Percentiles rank a stretch among this genome's conserved stretches.
Evolutionary conservation across 2,113 vertebrate genomes (phyloP).

Genomic region (Columba janthina): DNA sequence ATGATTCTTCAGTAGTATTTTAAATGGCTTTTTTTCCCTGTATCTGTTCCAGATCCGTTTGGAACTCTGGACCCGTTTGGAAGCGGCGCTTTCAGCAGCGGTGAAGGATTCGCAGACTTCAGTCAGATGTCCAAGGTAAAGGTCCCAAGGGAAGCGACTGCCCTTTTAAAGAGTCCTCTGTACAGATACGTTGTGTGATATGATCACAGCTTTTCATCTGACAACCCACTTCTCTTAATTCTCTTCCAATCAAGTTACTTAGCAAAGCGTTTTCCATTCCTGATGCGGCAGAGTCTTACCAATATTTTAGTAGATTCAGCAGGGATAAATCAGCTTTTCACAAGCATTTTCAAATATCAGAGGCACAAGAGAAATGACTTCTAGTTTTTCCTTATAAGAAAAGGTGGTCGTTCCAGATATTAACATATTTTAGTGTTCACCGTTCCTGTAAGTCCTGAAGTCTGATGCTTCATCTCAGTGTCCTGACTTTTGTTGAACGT

Average conservation of each 20-base stretch:
- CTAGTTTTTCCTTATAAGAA: not conserved
- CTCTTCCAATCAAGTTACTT: not conserved
- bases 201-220: not conserved
- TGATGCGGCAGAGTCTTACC: not conserved
- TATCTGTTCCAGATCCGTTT: conserved; percentile 84
- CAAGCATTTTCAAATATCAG: not conserved
- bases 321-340: not conserved
- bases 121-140: conserved; percentile 96
- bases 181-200: not conserved
- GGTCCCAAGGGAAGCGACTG: not conserved
- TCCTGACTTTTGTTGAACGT: not conserved
- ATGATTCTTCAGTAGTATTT: not conserved
- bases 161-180: not conserved
- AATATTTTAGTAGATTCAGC: not conserved
- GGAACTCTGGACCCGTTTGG: conserved; percentile 91
- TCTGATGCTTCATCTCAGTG: not conserved
- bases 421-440: not conserved
- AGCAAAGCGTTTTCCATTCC: not conserved
- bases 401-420: not conserved
- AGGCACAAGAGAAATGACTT: not conserved
- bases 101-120: conserved; percentile 95
- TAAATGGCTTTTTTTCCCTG: not conserved
- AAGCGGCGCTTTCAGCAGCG: conserved; percentile 82
- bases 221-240: not conserved
- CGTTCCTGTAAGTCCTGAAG: not conserved